Evolutionary conservation across 2,888 invertebrate genomes (phyloP), one percentile per base, ranked within the genome.

Genomic region (Gonocerus acuteangulatus): DNA sequence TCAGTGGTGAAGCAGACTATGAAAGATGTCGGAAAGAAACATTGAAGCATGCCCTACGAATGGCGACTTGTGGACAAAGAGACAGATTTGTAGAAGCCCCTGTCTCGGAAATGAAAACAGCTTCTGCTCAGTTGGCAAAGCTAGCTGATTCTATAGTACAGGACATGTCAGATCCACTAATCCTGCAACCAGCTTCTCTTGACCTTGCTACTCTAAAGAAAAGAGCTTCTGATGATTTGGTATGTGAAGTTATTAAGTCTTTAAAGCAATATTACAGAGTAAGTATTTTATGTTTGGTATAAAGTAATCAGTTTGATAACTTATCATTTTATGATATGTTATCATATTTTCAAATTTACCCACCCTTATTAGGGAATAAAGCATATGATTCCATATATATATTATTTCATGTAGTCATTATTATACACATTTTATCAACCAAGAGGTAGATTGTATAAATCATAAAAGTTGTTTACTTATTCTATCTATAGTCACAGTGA

Each of bases 31-130:
- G 89, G 69, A 80, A 80, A 54, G 82, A 84, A 70, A 78, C 95
- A 69, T 78, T 94, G 68, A 82, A 85, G 71, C 76, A 89, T 66
- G 85, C 91, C 44, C 78, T 94, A 68, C 89, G 92, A 74, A 86
- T 95, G 77, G 91, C 94, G 19, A 89, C 89, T 6, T 85, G 86
- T 71, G 91, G 91, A n/a, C 92, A 92, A 74, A 79, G 92, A 42
- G 95, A 93, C 73, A 83, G 88, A 66, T 92, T 94, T 76, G 89
- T 89, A 0, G 90, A 91, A 71, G 84, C 85, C 70, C 93, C 92
- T 1, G 86, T 91, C 58, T 82, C 86, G 62, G 85, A 86, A 61
- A 85, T 87, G 62, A 79, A 81, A 65, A 80, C 80, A 57, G 85
- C 81, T 68, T 92, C 92, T 71, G 83, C 81, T 65, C 81, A 84